Evolutionary conservation across 2,113 vertebrate species (phyloP), one percentile per base, ranked within the genome.

Genomic region (Synchiropus splendidus): DNA sequence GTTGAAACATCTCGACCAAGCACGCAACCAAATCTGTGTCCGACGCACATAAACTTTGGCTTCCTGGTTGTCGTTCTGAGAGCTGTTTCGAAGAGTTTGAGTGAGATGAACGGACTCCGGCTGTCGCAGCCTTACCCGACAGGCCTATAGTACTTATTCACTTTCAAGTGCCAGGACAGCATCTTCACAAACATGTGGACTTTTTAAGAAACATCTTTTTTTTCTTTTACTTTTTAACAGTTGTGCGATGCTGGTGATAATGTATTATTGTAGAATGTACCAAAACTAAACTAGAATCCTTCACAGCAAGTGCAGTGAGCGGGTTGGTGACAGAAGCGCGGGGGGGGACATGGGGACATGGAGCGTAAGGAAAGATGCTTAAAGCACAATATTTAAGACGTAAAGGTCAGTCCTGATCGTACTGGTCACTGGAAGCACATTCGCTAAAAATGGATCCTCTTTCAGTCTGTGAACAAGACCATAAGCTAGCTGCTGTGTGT

Each of bases 371-470:
- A 57, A 21, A 42, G 52, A 45, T 21, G 57, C 69, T 36, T 64
- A 72, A 81, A 83, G 80, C 80, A 83, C 80, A 83, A 79, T 72
- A 70, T 74, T 65, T 70, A 67, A 47, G n/a, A 70, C 49, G 53
- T 51, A 43, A 59, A 57, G 45, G 42, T 41, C 12, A 13, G 32
- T 48, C 54, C 45, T 50, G 53, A 64, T 31, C 63, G 39, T 66
- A 51, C 57, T 60, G 61, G 58, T 67, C 69, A 72, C 61, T 61
- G 59, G 73, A 71, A 75, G 75, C 74, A 77, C 77, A 80, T 48
- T 54, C 54, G 63, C 31, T 18, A 16, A 40, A 18, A 44, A 58
- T 15, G 51, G 52, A 54, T 75, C 54, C 53, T 56, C 33, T 55
- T 64, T 44, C 57, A 72, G 45, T 72, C 65, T 80, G 75, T 80